These are phyloP conservation scores for Sigmodon hispidus DNA, from an alignment of 2,113 vertebrate species.

Conservation along the genomic window DNA sequence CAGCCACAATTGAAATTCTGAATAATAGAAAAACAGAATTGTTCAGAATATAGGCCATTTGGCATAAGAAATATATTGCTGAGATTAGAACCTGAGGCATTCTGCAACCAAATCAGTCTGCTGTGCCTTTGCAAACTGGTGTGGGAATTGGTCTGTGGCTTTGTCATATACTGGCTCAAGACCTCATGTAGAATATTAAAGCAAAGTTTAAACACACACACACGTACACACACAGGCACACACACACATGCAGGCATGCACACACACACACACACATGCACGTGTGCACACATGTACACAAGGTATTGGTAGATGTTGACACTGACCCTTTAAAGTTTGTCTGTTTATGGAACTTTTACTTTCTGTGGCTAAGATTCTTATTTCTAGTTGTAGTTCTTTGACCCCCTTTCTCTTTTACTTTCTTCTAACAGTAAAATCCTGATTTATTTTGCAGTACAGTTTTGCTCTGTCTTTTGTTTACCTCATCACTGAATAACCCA, in stretches of 20 bases:
- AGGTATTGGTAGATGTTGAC: neutral
- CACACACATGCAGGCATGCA: neutral
- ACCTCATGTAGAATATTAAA: neutral
- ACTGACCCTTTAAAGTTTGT: neutral
- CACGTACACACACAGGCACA: neutral
- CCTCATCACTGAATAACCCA: slow-evolving; percentile 51
- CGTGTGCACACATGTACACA: too few species aligned
- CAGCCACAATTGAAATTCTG: neutral
- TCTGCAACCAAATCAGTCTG: neutral
- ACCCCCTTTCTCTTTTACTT: neutral
- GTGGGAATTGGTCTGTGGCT: neutral
- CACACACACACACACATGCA: neutral
- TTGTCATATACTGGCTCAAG: neutral
- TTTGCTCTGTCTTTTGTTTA: slow-evolving; percentile 24
- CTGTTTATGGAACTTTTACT: neutral
- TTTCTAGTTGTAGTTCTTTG: neutral
- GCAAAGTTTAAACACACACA: neutral
- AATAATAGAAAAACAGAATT: neutral
- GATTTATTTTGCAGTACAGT: neutral
- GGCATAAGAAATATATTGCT: neutral
- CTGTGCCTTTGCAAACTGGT: neutral
- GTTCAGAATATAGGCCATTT: neutral
- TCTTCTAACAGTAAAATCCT: neutral
- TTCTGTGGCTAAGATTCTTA: neutral
- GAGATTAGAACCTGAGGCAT: neutral